Evolutionary conservation across 1,140 invertebrate species (phyloP).

Genomic region (Stegodyphus dumicola): DNA sequence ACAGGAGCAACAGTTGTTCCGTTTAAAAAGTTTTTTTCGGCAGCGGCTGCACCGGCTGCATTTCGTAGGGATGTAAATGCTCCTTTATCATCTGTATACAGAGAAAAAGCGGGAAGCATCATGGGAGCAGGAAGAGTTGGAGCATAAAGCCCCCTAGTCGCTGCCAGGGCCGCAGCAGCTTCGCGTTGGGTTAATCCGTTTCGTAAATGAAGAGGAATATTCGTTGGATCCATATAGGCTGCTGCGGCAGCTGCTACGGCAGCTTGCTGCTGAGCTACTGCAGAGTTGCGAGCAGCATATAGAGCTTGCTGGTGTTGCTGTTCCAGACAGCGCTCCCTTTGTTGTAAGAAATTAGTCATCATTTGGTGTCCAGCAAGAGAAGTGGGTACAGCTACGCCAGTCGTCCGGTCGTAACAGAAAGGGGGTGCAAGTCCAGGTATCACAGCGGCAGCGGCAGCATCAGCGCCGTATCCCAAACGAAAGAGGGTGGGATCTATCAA

Average conservation of each 20-base stretch:
- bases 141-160: conserved; percentile 40
- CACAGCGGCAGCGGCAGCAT: conserved; percentile 2
- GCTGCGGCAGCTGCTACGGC: conserved; percentile 41
- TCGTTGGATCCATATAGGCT: conserved; percentile 31
- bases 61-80: conserved; percentile 45
- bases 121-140: conserved; percentile 43
- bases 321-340: conserved; percentile 20
- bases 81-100: conserved; percentile 58
- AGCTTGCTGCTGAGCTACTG: conserved; percentile 41
- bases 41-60: background rate
- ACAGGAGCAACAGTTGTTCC: conserved; percentile 4
- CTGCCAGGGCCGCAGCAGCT: conserved; percentile 45
- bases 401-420: conserved; percentile 51
- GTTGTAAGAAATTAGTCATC: conserved; percentile 44
- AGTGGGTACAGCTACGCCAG: conserved; percentile 41
- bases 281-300: conserved; percentile 19
- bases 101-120: conserved; percentile 52
- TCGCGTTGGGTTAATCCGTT: conserved; percentile 43
- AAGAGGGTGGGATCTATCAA: conserved; percentile 47
- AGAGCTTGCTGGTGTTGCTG: conserved; percentile 32
- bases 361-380: conserved; percentile 37
- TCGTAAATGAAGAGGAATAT: conserved; percentile 49
- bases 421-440: conserved; percentile 27
- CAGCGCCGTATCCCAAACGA: conserved; percentile 23
- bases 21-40: conserved; percentile 38